A percentile compares a stretch with the other conserved stretches of the same genome.
Evolutionary conservation across 2,113 vertebrate genomes (phyloP).

Genomic region (Gopherus flavomarginatus): DNA sequence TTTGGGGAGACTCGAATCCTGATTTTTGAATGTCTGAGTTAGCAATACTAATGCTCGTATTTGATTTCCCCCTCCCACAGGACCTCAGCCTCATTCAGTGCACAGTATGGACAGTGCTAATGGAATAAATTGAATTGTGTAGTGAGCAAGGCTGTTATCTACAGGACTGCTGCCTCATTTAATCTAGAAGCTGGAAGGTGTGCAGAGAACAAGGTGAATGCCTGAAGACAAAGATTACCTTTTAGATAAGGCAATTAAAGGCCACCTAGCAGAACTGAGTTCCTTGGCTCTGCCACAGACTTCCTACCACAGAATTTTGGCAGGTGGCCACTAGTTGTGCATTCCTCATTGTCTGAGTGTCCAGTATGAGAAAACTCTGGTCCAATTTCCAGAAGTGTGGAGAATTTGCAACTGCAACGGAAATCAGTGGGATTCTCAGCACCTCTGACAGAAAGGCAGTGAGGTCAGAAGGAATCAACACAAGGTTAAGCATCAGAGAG

Average conservation of each 20-base stretch:
- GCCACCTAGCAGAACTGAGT: neutral
- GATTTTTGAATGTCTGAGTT: neutral
- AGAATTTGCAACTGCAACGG: neutral
- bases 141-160: neutral
- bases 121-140: neutral
- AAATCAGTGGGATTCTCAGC: neutral
- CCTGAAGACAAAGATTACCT: neutral
- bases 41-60: neutral
- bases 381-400: neutral
- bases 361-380: neutral
- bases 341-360: neutral
- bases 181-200: neutral
- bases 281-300: neutral
- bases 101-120: neutral
- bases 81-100: neutral
- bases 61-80: fast-evolving
- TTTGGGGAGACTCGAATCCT: neutral
- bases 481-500: neutral
- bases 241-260: neutral
- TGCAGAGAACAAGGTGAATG: neutral
- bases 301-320: neutral
- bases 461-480: neutral
- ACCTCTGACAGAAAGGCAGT: neutral
- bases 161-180: neutral
- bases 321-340: neutral